Conservation (phyloP, 2,113 vertebrate species). For the Rhinoptilus africanus region DNA sequence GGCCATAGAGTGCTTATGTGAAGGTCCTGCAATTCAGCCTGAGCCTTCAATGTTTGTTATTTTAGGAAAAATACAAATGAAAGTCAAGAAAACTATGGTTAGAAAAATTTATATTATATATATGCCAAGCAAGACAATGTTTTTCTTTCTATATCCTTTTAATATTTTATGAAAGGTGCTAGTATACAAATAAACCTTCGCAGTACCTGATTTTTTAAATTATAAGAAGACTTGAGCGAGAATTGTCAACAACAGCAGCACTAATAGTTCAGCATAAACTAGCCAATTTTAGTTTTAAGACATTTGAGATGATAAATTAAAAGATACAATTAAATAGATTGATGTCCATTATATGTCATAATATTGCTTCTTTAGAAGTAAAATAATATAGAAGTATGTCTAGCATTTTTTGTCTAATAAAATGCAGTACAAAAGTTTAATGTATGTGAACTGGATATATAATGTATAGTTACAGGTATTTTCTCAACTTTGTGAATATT, state of each 20-base stretch:
- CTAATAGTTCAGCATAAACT: background rate
- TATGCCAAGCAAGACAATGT: background rate
- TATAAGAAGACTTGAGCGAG: background rate
- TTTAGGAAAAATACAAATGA: constrained; percentile 80
- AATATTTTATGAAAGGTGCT: background rate
- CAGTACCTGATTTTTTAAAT: background rate
- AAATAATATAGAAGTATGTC: background rate
- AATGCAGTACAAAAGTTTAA: background rate
- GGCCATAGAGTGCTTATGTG: constrained; percentile 69
- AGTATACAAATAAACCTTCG: background rate
- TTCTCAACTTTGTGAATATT: background rate
- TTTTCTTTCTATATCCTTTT: background rate
- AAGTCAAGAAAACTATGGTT: constrained; percentile 73
- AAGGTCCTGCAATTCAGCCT: background rate
- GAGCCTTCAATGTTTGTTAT: constrained; percentile 47
- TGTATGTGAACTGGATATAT: background rate
- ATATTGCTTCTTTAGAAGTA: background rate
- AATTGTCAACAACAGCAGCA: background rate
- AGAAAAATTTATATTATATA: background rate
- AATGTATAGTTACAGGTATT: background rate
- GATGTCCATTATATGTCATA: background rate
- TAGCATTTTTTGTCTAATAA: background rate
- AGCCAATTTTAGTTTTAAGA: background rate
- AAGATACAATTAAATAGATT: background rate
- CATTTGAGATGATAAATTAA: background rate